phyloP scores from a whole-genome alignment of 2,888 invertebrate genomes.

The Siphlonurus alternatus region DNA sequence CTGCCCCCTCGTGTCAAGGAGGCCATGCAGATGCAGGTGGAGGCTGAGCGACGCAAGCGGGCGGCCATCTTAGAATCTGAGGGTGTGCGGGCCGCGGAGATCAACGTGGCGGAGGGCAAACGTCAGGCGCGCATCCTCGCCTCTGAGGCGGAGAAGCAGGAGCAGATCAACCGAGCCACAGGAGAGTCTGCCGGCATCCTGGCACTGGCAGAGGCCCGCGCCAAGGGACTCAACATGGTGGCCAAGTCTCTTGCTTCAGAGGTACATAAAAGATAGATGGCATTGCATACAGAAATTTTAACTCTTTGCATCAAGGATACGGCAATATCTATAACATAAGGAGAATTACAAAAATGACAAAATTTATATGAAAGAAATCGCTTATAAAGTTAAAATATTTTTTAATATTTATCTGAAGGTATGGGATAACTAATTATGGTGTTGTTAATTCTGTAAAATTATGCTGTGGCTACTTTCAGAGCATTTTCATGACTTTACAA shows the following conservation, averaged over 20 bases:
- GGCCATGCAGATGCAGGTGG: slow-evolving; percentile 99
- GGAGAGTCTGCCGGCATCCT: slow-evolving; percentile 86
- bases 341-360: no score
- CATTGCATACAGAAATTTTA: no score
- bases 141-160: slow-evolving; percentile 86
- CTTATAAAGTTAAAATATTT: no score
- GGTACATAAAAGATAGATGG: no score
- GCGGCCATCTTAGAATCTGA: slow-evolving; percentile 96
- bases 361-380: no score
- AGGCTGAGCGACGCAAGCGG: slow-evolving; percentile 91
- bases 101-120: slow-evolving; percentile 96
- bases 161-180: slow-evolving; percentile 83
- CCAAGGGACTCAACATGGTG: slow-evolving; percentile 62
- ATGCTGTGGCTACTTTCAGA: no score
- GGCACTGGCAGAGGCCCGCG: slow-evolving; percentile 81
- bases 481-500: no score
- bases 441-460: no score
- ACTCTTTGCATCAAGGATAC: no score
- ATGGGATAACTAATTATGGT: no score
- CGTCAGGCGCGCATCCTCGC: slow-evolving; percentile 78
- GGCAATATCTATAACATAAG: no score
- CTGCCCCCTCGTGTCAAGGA: slow-evolving; percentile 85
- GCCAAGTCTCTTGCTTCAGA: slow-evolving; percentile 40
- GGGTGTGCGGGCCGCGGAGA: slow-evolving; percentile 77
- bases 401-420: no score